Evolutionary conservation across 2,888 invertebrate species (phyloP).

Genomic region (Hetaerina titia): DNA sequence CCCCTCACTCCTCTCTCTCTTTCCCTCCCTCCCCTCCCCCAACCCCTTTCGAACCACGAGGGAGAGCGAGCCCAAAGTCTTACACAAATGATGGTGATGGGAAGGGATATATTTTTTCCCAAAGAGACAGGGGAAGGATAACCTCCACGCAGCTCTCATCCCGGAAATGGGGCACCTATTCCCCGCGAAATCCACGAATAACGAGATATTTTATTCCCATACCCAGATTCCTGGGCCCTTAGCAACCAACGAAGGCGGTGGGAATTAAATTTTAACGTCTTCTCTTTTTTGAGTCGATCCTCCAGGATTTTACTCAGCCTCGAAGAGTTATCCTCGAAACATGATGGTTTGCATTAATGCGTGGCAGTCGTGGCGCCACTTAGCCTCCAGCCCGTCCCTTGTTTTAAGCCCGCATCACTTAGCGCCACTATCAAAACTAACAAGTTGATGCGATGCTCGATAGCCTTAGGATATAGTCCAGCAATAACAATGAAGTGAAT

Average conservation of each 20-base stretch:
- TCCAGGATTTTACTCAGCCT: neutral
- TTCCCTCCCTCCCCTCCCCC: too few relatives aligned
- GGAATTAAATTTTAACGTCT: neutral
- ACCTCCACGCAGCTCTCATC: too few relatives aligned
- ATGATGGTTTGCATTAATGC: neutral
- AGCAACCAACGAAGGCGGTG: neutral
- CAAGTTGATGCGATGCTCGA: too few relatives aligned
- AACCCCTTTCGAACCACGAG: too few relatives aligned
- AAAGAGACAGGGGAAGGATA: too few relatives aligned
- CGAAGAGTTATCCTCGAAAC: neutral
- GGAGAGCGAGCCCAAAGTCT: too few relatives aligned
- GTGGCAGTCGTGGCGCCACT: neutral
- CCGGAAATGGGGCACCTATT: too few relatives aligned
- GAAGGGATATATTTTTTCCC: too few relatives aligned
- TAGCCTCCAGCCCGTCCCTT: neutral
- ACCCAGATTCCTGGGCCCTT: neutral
- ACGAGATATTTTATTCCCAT: neutral
- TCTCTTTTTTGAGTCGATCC: neutral
- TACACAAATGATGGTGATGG: too few relatives aligned
- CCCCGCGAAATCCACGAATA: neutral
- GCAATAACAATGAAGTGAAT: too few relatives aligned
- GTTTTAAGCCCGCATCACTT: neutral
- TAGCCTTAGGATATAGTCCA: too few relatives aligned
- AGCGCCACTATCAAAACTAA: too few relatives aligned
- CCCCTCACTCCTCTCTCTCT: neutral